Percentiles rank a stretch among this genome's conserved stretches.
phyloP scores from a whole-genome alignment of 2,113 vertebrate species.

The Grantiella picta region DNA sequence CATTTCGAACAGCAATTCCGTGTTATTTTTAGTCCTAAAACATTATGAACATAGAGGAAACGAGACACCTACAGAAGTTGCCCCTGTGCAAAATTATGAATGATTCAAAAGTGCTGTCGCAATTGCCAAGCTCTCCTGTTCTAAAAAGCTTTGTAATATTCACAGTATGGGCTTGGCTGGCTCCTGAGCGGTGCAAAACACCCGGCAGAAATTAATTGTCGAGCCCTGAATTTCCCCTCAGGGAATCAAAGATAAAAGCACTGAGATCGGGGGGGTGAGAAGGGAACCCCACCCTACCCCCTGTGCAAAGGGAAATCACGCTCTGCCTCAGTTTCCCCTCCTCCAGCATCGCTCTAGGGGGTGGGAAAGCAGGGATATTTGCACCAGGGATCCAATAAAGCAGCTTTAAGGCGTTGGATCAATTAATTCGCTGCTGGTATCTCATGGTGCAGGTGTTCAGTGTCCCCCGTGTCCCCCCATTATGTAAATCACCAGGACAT shows the following conservation, averaged over 20 bases:
- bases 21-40: conserved; percentile 48
- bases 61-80: conserved; percentile 33
- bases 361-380: neutral
- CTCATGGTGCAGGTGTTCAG: neutral
- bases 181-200: neutral
- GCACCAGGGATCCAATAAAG: neutral
- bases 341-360: rapidly evolving
- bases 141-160: neutral
- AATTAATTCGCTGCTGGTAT: neutral
- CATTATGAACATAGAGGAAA: conserved; percentile 24
- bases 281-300: neutral
- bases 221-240: neutral
- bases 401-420: neutral
- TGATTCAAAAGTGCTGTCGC: conserved; percentile 28
- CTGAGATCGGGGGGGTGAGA: neutral
- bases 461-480: neutral
- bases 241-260: neutral
- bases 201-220: neutral
- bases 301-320: rapidly evolving
- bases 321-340: neutral
- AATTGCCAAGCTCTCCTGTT: neutral
- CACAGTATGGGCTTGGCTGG: neutral
- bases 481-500: too few relatives aligned
- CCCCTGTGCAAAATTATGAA: conserved; percentile 42
- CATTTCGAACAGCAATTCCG: neutral